Conservation (phyloP, 2,797 vertebrate species). For the Pantherophis vulpinus region DNA sequence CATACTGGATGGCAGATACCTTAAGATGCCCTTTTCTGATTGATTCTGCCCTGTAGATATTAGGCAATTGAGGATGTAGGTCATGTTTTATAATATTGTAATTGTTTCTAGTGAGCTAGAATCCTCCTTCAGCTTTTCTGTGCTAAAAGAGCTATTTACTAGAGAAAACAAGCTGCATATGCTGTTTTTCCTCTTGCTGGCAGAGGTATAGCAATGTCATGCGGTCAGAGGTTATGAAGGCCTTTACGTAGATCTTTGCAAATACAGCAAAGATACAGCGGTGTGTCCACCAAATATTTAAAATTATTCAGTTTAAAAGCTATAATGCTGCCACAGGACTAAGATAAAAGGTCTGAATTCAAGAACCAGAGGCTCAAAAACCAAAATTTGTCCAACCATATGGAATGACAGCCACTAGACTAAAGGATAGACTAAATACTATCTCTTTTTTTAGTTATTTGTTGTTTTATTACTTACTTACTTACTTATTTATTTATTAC, state of each 20-base stretch:
- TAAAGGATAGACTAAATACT: not conserved
- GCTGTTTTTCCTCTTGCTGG: not conserved
- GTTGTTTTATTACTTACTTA: not conserved
- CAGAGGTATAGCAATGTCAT: not conserved
- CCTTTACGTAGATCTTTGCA: not conserved
- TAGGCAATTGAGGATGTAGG: not conserved
- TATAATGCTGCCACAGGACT: not conserved
- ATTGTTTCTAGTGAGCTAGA: not conserved
- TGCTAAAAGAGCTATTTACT: not conserved
- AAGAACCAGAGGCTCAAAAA: not conserved
- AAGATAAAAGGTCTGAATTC: not conserved
- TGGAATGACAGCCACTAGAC: not conserved
- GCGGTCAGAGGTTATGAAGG: not conserved
- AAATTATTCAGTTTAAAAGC: not conserved
- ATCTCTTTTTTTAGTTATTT: not conserved
- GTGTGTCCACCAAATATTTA: not conserved
- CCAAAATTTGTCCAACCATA: not conserved
- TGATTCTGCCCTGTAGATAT: not conserved
- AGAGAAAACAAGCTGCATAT: not conserved
- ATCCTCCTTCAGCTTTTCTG: not conserved
- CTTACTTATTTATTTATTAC: not conserved
- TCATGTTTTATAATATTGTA: not conserved
- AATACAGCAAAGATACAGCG: not conserved
- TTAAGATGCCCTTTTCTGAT: not conserved
- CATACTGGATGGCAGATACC: not conserved